Conservation (phyloP, 2,888 invertebrate species). For the Mechanitis messenoides region DNA sequence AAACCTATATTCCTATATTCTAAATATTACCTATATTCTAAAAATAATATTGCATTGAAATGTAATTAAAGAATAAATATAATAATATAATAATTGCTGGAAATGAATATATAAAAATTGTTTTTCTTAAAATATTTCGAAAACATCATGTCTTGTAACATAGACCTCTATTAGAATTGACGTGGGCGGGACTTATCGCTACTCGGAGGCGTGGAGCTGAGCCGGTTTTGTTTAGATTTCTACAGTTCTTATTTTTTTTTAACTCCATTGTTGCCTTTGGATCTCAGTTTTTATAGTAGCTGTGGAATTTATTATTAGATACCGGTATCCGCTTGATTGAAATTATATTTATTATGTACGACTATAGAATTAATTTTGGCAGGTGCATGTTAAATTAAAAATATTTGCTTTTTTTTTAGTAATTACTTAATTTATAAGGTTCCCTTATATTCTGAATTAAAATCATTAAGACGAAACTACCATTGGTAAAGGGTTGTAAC, state of each 20-base stretch:
- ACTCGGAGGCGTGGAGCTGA: conserved; percentile 53
- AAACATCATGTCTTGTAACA: conserved; percentile 36
- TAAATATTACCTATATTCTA: no score
- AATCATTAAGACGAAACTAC: no score
- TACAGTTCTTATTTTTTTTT: conserved; percentile 56
- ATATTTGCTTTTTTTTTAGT: neutral
- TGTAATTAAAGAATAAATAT: no score
- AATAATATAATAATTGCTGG: no score
- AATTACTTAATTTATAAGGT: neutral
- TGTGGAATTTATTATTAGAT: conserved; percentile 33
- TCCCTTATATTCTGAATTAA: neutral
- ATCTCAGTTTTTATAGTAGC: conserved; percentile 36
- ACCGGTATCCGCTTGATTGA: conserved; percentile 33
- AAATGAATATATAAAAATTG: no score
- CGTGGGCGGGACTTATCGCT: conserved; percentile 47
- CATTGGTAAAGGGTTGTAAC: no score
- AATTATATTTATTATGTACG: conserved; percentile 29
- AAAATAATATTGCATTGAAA: no score
- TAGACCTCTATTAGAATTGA: conserved; percentile 25
- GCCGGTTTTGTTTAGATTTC: conserved; percentile 66
- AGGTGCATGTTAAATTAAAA: neutral
- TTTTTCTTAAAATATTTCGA: conserved; percentile 8
- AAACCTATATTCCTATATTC: no score
- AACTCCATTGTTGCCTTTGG: conserved; percentile 46
- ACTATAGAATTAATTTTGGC: conserved; percentile 14